Conservation (phyloP, 2,888 invertebrate species). For the Piscicola geometra region DNA sequence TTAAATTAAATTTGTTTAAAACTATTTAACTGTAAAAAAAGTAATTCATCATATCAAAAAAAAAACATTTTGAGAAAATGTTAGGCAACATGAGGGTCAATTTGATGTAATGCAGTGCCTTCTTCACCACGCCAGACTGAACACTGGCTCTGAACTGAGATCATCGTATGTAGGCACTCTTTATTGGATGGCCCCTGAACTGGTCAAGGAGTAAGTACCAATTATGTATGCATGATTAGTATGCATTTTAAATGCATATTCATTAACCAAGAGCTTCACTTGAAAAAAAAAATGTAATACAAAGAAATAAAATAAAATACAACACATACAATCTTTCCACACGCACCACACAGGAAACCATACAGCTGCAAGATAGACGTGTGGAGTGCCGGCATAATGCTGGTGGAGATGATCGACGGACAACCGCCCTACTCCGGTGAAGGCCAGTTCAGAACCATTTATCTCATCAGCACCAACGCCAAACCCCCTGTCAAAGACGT, state of each 20-base stretch:
- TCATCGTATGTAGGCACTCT: slow-evolving; percentile 98
- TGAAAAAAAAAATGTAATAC: too few species aligned
- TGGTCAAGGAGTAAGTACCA: slow-evolving; percentile 54
- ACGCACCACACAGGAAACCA: slow-evolving; percentile 67
- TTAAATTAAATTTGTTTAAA: too few species aligned
- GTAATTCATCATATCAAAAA: too few species aligned
- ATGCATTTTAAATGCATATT: too few species aligned
- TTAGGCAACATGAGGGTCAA: too few species aligned
- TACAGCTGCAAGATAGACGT: slow-evolving; percentile 98
- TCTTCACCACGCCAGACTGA: slow-evolving; percentile 10
- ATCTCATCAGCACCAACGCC: slow-evolving; percentile 56
- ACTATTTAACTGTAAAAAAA: too few species aligned
- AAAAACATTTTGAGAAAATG: too few species aligned
- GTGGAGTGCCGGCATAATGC: slow-evolving; percentile 98
- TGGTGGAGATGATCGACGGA: slow-evolving; percentile 99
- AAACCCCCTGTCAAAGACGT: slow-evolving; percentile 89
- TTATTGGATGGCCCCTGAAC: slow-evolving; percentile 63
- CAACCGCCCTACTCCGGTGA: slow-evolving; percentile 98
- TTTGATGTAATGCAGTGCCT: neutral
- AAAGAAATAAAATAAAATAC: too few species aligned
- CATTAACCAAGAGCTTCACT: too few species aligned
- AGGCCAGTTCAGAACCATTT: slow-evolving; percentile 76
- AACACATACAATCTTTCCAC: too few species aligned
- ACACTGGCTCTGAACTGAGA: slow-evolving; percentile 91
- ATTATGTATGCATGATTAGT: too few species aligned